Conservation (phyloP, 2,113 vertebrate genomes). For the Rhizomys pruinosus region DNA sequence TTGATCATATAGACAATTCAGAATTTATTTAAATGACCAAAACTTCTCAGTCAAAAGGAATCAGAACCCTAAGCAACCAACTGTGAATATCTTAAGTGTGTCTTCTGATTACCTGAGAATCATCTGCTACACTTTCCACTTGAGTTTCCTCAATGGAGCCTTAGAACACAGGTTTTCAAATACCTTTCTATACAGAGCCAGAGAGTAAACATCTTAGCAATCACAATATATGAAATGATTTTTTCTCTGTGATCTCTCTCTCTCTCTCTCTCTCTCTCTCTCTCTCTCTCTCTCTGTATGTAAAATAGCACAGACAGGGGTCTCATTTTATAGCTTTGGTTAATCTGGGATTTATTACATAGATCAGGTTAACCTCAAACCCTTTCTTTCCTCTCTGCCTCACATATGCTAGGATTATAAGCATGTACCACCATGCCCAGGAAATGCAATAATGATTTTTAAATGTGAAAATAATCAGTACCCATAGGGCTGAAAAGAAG, state of each 20-base stretch:
- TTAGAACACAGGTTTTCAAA: background rate
- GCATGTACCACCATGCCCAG: no score
- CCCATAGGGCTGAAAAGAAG: no score
- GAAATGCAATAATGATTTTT: no score
- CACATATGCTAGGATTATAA: no score
- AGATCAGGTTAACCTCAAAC: background rate
- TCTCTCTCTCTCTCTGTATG: no score
- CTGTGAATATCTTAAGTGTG: background rate
- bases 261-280: no score
- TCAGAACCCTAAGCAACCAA: background rate
- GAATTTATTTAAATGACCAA: background rate
- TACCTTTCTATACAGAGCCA: background rate
- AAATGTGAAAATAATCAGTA: no score
- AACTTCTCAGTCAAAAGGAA: background rate
- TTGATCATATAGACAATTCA: background rate
- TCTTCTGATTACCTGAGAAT: background rate
- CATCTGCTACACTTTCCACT: background rate
- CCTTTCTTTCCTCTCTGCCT: background rate
- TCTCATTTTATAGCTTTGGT: background rate
- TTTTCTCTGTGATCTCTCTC: background rate
- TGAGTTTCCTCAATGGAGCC: background rate
- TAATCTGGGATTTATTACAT: background rate
- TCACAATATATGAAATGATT: background rate
- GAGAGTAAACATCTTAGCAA: background rate
- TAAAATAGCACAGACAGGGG: background rate